These are phyloP conservation scores for Danio choprae DNA, from an alignment of 2,797 vertebrate species.

Conservation along the genomic window DNA sequence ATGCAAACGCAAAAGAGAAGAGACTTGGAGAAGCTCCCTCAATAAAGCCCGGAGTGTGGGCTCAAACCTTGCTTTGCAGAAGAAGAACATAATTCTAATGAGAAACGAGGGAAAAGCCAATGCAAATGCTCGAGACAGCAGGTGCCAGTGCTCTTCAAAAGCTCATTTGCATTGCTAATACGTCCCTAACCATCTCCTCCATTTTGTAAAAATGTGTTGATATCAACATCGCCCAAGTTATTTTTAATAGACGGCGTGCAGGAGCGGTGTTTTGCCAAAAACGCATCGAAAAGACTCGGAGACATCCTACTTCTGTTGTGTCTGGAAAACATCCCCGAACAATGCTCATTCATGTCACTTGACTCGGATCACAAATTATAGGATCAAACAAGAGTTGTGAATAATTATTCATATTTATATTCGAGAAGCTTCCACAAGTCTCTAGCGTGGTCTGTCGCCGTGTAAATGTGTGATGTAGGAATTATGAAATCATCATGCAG, in stretches of 20 bases:
- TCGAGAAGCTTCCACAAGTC: neutral
- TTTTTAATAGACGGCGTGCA: conserved; percentile 34
- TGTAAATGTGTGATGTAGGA: conserved; percentile 23
- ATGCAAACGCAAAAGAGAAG: conserved; percentile 60
- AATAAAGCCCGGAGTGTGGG: conserved; percentile 61
- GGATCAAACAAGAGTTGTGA: neutral
- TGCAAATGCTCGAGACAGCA: conserved; percentile 76
- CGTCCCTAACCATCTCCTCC: conserved; percentile 68
- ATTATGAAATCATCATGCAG: conserved; percentile 59
- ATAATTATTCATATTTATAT: neutral
- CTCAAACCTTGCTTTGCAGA: conserved; percentile 60
- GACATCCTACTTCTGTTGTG: conserved; percentile 54
- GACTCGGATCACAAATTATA: conserved; percentile 20
- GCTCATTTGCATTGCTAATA: conserved; percentile 81
- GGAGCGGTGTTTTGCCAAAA: conserved; percentile 14
- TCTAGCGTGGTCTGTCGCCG: neutral
- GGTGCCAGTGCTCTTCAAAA: conserved; percentile 76
- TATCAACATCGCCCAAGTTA: conserved; percentile 42
- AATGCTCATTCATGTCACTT: conserved; percentile 44
- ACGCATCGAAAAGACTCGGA: conserved; percentile 45
- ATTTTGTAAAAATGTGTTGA: conserved; percentile 64
- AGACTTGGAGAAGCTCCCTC: conserved; percentile 58
- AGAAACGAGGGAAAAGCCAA: conserved; percentile 61
- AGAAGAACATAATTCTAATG: conserved; percentile 69
- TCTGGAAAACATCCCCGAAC: conserved; percentile 56